Evolutionary conservation across 2,797 vertebrate genomes (phyloP), one percentile per base, ranked within the genome.

Genomic region (Clarias platycephalus): DNA sequence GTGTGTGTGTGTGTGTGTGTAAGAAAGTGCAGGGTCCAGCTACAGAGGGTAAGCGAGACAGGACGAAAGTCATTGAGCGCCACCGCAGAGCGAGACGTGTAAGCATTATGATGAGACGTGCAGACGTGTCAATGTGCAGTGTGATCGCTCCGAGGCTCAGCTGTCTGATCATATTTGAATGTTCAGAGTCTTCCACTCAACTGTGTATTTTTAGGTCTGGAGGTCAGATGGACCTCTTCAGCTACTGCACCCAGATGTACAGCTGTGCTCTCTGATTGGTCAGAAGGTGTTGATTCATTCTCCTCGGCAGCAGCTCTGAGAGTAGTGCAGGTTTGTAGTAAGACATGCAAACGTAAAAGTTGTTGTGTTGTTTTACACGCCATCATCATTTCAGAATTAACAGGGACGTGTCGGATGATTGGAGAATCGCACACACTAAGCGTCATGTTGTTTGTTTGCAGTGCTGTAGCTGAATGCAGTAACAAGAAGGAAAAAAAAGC

Each of bases 161-260:
- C 77, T 31, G 82, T 76, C 90, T 94, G 92, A 94, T 94, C 94
- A 89, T 93, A 91, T 94, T 34, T 94, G 93, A 92, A 91, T 86
- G 91, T 93, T 94, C 92, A 93, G 86, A 90, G 92, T 89, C 88
- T 92, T 62, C 4, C 24, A 75, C 62, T 77, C 91, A 94, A 88
- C 84, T 88, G 89, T 62, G 79, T 93, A 94, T 93, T 94, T 92
- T 94, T 92, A 92, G 93, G 31, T 10, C 40, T 64, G 72, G 86
- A 86, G 84, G 85, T 90, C 82, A 90, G 87, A 90, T 90, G 88
- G 85, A 0, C 0, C 22, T 44, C 24, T 71, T n/a, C 3, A 55
- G 1, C 26, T 31, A 26, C 16, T 57, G 34, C 34, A 26, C 24
- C 49, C 5, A 80, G 40, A 18, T 22, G 34, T 28, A 63, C 26